These are phyloP conservation scores for Microcebus murinus DNA, from an alignment of 2,113 vertebrate species.

Conservation along the genomic window DNA sequence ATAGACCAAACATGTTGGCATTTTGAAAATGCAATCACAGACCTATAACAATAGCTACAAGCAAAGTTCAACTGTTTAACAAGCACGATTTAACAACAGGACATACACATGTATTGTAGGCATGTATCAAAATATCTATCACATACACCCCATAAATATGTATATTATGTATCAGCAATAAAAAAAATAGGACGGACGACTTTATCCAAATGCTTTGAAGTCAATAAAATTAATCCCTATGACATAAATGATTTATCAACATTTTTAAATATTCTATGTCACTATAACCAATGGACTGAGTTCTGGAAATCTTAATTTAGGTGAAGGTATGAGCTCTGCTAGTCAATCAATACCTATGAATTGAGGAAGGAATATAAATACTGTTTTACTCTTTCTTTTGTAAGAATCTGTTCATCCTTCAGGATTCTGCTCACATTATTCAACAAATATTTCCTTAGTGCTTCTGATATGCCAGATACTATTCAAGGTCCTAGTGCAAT, in stretches of 20 bases:
- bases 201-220: not conserved
- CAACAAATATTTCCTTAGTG: not conserved
- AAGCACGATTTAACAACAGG: not conserved
- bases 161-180: not conserved
- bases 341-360: not conserved
- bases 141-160: not conserved
- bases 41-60: not conserved
- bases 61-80: conserved; percentile 8
- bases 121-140: not conserved
- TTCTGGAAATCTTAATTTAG: not conserved
- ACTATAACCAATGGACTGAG: not conserved
- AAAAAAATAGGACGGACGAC: not conserved
- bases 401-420: not conserved
- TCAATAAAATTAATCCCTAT: not conserved
- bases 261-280: not conserved
- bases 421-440: not conserved
- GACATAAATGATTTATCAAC: not conserved
- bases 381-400: not conserved
- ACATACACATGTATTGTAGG: not conserved
- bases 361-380: not conserved
- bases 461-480: not conserved
- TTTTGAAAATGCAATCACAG: conserved; percentile 43
- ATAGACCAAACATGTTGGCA: not conserved
- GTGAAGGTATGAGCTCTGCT: not conserved
- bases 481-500: not conserved